Base-by-base conservation (phyloP, 2,888 invertebrate species). In the Cancer borealis region DNA sequence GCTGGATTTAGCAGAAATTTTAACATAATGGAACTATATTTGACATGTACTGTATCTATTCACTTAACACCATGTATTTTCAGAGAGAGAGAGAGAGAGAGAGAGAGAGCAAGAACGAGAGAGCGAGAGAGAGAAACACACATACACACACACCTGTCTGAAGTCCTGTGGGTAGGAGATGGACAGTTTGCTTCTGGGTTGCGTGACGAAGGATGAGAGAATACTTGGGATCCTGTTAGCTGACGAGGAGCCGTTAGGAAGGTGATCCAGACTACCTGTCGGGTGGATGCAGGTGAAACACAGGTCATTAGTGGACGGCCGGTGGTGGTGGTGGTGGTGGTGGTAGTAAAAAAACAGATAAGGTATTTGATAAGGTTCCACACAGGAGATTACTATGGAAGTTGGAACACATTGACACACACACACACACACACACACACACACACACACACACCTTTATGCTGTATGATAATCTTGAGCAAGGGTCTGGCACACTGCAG, bases 81-180 rank as follows among this genome's bases (percentile, higher is more conserved):
- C 39, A 39, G 39, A 90, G 14, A 39, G 39, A 39, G 39, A 39
- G 39, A 39, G 39, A 39, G 39, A 39, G 39, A 39, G 39, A 39
- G 39, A 39, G 39, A 39, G 39, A 39, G 39, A 39, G 39, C 0
- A 2, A 39, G 39, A 39, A 2, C 0, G 39, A 1, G 21, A 5
- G 1, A 54, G 10, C 39, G 0, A 26, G 12, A 49, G 6, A 60
- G 0, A 91, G 30, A 91, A 14, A 91, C 21, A 54, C n/a, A 79
- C 30, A 84, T 10, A 88, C 26, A 26, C 79, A 47, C 93, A 96
- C 96, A 97, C 98, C 97, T 99, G 98, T 96, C 99, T 98, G 97
- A 99, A 99, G 97, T 99, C 99, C 96, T 99, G 99, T 3, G 99
- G 99, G 97, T 99, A 98, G 47, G 99, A 99, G 96, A 99, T 99